Evolutionary conservation across 1,140 invertebrate species (phyloP).

Genomic region (Drosophila pseudoananassae): DNA sequence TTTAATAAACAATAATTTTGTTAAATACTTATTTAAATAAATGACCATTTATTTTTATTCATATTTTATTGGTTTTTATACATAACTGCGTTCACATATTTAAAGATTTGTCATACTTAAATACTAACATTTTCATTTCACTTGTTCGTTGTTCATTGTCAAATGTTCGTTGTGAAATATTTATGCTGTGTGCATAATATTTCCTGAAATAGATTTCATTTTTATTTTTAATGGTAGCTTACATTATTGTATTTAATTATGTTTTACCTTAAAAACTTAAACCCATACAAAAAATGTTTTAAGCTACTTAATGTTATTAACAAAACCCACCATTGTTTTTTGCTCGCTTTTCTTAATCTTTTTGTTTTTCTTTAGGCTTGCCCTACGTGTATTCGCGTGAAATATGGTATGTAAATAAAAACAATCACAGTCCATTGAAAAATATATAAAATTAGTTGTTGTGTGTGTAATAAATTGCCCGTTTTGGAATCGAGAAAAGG

Average conservation of each 20-base stretch:
- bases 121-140: conserved; percentile 43
- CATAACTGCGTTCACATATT: conserved; percentile 61
- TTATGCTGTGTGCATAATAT: conserved; percentile 52
- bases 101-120: conserved; percentile 55
- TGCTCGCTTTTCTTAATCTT: conserved; percentile 41
- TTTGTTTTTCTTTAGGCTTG: conserved; percentile 37
- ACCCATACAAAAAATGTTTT: conserved; percentile 79
- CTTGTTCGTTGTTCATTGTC: conserved; percentile 57
- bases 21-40: not conserved
- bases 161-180: conserved; percentile 54
- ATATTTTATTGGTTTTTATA: conserved; percentile 66
- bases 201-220: conserved; percentile 39
- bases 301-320: conserved; percentile 73
- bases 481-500: conserved; percentile 35
- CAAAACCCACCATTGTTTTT: conserved; percentile 72
- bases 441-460: conserved; percentile 77
- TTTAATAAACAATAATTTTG: not conserved
- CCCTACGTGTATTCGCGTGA: conserved; percentile 53
- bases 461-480: conserved; percentile 53
- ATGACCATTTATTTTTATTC: conserved; percentile 43
- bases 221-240: conserved; percentile 49
- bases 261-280: conserved; percentile 81
- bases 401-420: conserved; percentile 64
- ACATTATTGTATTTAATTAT: conserved; percentile 76
- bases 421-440: conserved; percentile 82